Evolutionary conservation across 2,797 vertebrate genomes (phyloP).

Genomic region (Pangasius macronema): DNA sequence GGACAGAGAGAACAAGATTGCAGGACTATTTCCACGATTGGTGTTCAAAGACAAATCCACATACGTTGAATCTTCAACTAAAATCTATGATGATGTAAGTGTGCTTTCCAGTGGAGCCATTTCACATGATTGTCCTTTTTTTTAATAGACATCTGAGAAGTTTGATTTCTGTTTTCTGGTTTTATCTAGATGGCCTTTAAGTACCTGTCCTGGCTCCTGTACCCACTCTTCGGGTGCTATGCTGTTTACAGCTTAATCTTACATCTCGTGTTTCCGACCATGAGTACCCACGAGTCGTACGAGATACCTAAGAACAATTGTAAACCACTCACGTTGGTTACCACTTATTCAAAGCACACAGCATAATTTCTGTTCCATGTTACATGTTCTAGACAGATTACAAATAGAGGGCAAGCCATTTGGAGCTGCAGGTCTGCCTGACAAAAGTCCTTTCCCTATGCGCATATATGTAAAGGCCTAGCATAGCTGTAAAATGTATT

Average conservation of each 20-base stretch:
- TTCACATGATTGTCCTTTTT: background rate
- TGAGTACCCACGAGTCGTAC: too few relatives aligned
- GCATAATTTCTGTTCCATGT: too few relatives aligned
- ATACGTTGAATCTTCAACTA: slow-evolving; percentile 91
- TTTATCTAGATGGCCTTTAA: slow-evolving; percentile 89
- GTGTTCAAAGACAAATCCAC: slow-evolving; percentile 92
- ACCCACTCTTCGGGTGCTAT: slow-evolving; percentile 93
- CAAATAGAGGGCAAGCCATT: background rate
- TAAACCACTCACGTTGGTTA: too few relatives aligned
- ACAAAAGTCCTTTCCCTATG: background rate
- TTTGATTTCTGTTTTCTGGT: slow-evolving; percentile 32
- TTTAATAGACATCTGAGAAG: too few relatives aligned
- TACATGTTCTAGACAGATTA: background rate
- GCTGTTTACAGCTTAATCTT: slow-evolving; percentile 91
- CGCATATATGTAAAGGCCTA: too few relatives aligned
- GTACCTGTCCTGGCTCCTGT: slow-evolving; percentile 93
- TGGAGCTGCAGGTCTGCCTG: background rate
- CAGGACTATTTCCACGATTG: slow-evolving; percentile 82
- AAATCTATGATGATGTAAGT: slow-evolving; percentile 93
- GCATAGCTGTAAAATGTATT: background rate
- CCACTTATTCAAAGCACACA: background rate
- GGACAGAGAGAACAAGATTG: slow-evolving; percentile 88
- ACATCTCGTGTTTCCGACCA: too few relatives aligned
- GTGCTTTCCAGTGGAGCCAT: background rate
- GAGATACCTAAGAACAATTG: too few relatives aligned